Percentiles rank a stretch among this genome's conserved stretches.
phyloP scores from a whole-genome alignment of 2,113 vertebrate species.

The Tauraco erythrolophus region DNA sequence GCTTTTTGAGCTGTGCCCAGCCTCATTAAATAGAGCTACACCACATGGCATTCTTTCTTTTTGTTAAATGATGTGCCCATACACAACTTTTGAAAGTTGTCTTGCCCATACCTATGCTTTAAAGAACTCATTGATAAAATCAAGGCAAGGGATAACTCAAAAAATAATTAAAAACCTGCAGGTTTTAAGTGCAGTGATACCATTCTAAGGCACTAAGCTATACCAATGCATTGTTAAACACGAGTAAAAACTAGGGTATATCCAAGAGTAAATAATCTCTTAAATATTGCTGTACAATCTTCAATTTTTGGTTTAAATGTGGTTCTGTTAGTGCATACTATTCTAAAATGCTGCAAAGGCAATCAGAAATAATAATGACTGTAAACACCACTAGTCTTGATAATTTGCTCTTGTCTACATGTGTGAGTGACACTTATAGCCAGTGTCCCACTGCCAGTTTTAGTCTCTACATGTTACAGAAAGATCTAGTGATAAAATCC shows the following conservation, averaged over 20 bases:
- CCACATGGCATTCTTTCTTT: not conserved
- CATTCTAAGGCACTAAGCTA: not conserved
- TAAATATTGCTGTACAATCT: not conserved
- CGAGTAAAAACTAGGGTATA: not conserved
- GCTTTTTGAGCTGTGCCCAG: not conserved
- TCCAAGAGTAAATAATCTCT: not conserved
- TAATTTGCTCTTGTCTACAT: not conserved
- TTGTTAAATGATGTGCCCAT: fast-evolving
- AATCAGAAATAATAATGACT: not conserved
- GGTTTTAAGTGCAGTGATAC: not conserved
- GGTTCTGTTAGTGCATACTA: not conserved
- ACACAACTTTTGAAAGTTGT: not conserved
- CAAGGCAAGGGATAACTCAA: not conserved
- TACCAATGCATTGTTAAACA: not conserved
- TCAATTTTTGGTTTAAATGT: slow-evolving; percentile 5
- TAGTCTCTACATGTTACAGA: no score
- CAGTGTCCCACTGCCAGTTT: not conserved
- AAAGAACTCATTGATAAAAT: not conserved
- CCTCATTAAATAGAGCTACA: not conserved
- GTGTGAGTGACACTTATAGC: not conserved
- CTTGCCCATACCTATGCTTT: not conserved
- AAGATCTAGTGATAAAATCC: not conserved
- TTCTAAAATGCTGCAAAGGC: slow-evolving; percentile 16
- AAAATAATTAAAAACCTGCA: not conserved
- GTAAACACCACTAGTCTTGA: not conserved